Percentiles rank a stretch among this genome's conserved stretches.
Conservation (phyloP, 2,888 invertebrate species). For the Troides aeacus region DNA sequence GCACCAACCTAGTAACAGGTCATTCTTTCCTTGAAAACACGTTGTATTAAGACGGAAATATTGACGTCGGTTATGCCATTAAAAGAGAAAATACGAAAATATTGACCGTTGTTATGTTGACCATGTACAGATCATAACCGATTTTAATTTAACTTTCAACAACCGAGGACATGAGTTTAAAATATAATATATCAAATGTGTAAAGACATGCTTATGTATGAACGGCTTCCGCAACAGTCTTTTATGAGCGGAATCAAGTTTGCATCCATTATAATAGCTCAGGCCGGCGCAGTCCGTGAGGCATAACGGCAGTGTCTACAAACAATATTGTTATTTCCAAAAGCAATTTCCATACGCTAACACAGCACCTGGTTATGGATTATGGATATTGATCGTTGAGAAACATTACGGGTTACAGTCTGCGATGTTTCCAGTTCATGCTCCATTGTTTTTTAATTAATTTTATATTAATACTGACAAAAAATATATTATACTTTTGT, state of each 20-base stretch:
- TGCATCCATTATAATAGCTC: slow-evolving; percentile 37
- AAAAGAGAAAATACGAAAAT: too few relatives aligned
- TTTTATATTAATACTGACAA: too few relatives aligned
- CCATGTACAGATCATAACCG: too few relatives aligned
- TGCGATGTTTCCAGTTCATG: slow-evolving; percentile 12
- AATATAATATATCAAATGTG: neutral
- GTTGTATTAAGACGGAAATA: too few relatives aligned
- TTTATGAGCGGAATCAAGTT: slow-evolving; percentile 37
- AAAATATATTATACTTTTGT: too few relatives aligned
- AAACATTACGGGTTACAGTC: slow-evolving; percentile 23
- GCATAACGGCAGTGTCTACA: slow-evolving; percentile 52
- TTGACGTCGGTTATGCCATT: too few relatives aligned
- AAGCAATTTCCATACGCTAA: slow-evolving; percentile 32
- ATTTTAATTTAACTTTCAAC: too few relatives aligned
- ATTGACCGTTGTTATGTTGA: too few relatives aligned
- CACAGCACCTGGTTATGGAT: slow-evolving; percentile 28
- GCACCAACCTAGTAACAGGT: too few relatives aligned
- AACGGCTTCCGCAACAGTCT: slow-evolving; percentile 24
- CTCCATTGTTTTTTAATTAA: slow-evolving; percentile 6
- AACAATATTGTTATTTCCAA: slow-evolving; percentile 45
- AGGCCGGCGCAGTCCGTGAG: slow-evolving; percentile 54
- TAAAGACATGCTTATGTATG: slow-evolving; percentile 1
- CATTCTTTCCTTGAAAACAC: too few relatives aligned
- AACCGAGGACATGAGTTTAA: too few relatives aligned
- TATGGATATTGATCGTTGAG: slow-evolving; percentile 24